phyloP scores from a whole-genome alignment of 2,797 vertebrate species.

The Mionectes olivaceus region DNA sequence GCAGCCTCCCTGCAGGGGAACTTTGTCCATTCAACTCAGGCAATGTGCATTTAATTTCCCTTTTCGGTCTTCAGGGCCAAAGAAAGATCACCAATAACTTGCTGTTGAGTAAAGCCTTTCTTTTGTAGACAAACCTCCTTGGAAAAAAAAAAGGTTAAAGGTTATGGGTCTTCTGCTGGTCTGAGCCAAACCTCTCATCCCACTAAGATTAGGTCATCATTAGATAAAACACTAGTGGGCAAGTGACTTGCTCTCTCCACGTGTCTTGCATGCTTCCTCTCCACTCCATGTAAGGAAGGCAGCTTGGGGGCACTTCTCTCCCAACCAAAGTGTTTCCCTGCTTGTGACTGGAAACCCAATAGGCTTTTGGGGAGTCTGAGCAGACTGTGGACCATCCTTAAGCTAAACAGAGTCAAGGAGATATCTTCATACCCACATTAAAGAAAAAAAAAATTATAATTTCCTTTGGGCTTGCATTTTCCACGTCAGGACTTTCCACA shows the following conservation, averaged over 20 bases:
- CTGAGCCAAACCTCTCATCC: neutral
- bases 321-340: neutral
- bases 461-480: neutral
- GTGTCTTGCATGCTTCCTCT: neutral
- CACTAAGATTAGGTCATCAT: neutral
- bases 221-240: neutral
- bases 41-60: neutral
- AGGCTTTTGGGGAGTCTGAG: neutral
- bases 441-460: neutral
- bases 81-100: neutral
- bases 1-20: rapidly evolving
- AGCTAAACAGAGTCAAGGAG: neutral
- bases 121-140: neutral
- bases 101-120: neutral
- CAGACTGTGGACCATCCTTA: neutral
- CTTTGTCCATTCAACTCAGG: neutral
- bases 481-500: neutral
- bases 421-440: neutral
- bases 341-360: neutral
- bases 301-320: neutral
- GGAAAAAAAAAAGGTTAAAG: neutral
- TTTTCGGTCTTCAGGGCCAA: neutral
- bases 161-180: neutral
- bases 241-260: neutral
- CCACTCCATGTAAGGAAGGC: neutral